These are phyloP conservation scores for Ctenopoma kingsleyae DNA, from an alignment of 2,797 vertebrate species.

Conservation along the genomic window DNA sequence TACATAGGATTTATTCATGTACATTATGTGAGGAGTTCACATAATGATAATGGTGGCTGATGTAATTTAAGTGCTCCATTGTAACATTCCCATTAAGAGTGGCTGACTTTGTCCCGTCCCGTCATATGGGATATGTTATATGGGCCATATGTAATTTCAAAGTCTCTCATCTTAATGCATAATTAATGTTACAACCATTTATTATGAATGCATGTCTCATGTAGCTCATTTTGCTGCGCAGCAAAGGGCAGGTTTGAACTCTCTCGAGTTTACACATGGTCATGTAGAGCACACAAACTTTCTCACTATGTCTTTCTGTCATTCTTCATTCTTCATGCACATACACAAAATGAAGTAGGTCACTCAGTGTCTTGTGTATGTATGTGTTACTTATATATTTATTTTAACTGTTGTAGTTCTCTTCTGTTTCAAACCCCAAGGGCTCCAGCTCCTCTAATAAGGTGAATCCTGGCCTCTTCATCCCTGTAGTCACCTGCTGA, in stretches of 20 bases:
- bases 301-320: background rate
- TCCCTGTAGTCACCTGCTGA: slow-evolving; percentile 50
- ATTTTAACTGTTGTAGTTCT: slow-evolving; percentile 66
- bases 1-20: background rate
- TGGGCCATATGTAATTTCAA: slow-evolving; percentile 45
- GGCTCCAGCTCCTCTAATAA: slow-evolving; percentile 63
- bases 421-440: slow-evolving; percentile 69
- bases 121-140: slow-evolving; percentile 20
- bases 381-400: slow-evolving; percentile 40
- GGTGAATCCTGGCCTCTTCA: slow-evolving; percentile 69
- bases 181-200: slow-evolving; percentile 48
- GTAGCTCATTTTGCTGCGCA: slow-evolving; percentile 23
- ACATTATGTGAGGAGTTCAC: background rate
- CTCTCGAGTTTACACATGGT: slow-evolving; percentile 14
- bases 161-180: slow-evolving; percentile 42
- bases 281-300: slow-evolving; percentile 12
- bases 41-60: background rate
- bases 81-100: slow-evolving; percentile 6
- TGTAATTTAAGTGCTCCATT: slow-evolving; percentile 19
- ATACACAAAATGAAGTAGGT: slow-evolving; percentile 35
- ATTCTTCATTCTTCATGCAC: background rate
- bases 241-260: slow-evolving; percentile 5
- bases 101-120: background rate
- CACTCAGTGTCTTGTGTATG: slow-evolving; percentile 13
- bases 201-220: slow-evolving; percentile 44